phyloP scores from a whole-genome alignment of 2,888 invertebrate genomes.

The Erpobdella octoculata region DNA sequence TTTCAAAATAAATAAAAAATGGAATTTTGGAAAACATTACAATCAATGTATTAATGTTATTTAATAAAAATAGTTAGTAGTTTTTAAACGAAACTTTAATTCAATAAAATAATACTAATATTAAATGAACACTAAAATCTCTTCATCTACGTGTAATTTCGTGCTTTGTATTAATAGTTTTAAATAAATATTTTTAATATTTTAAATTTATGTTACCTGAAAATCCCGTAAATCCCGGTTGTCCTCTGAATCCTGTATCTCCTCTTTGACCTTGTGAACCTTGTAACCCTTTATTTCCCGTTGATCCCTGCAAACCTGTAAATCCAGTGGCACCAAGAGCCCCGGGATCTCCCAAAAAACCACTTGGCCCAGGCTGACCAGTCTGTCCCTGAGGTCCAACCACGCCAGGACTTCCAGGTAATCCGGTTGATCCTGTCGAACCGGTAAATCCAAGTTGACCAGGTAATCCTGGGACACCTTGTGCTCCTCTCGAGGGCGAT shows the following conservation, averaged over 20 bases:
- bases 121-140: too few species aligned
- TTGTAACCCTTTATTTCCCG: background rate
- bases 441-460: constrained; percentile 33
- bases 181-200: too few species aligned
- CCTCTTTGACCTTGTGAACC: constrained; percentile 10
- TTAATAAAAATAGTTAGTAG: too few species aligned
- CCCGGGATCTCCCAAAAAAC: constrained; percentile 22
- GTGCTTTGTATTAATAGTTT: too few species aligned
- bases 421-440: background rate
- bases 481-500: background rate
- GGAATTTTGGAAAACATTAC: too few species aligned
- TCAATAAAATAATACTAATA: too few species aligned
- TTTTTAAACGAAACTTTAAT: too few species aligned
- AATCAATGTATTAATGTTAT: background rate
- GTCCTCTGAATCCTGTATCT: constrained; percentile 13
- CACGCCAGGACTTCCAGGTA: constrained; percentile 35
- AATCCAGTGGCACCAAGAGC: constrained; percentile 16
- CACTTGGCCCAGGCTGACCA: constrained; percentile 32
- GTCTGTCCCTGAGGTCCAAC: constrained; percentile 32
- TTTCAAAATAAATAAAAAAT: too few species aligned
- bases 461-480: background rate
- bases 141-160: too few species aligned
- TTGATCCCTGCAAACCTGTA: background rate
- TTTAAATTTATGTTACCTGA: constrained; percentile 52
- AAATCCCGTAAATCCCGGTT: constrained; percentile 36